Base-by-base conservation (phyloP, 2,888 invertebrate species). In the Heliconius sara region DNA sequence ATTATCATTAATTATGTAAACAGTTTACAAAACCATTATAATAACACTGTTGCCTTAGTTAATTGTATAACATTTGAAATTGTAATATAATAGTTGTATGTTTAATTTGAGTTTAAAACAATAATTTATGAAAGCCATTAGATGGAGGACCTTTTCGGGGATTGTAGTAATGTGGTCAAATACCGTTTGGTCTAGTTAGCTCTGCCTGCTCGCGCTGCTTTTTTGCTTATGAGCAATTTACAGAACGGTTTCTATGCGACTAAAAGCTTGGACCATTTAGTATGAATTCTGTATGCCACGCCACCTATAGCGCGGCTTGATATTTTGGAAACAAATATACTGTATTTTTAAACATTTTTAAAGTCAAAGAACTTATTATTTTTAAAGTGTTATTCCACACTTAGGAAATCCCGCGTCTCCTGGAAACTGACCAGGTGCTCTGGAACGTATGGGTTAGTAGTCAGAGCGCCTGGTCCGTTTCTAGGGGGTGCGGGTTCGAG, bases 151-250 rank as follows among this genome's bases (percentile, higher is more conserved):
- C 77, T 79, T 81, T 79, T 73, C 76, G 80, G 79, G 79, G 84
- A 84, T 86, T 87, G 85, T 86, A 87, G 84, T 87, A 86, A 86
- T 86, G 86, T 85, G 86, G 86, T 84, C 84, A 85, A 88, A 90
- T 89, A 89, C 88, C 89, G 83, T 79, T 82, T 86, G 85, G 86
- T 88, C 91, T 92, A 91, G 89, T 84, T 85, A 87, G 90, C 90
- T 89, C 89, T 27, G 2, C 27, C 89, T 89, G 86, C 89, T 87
- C 87, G 27, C 27, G 27, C 27, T 27, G 27, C 27, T 27, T 27
- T 27, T 86, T 83, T 87, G 89, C 88, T 92, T 92, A 90, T 90
- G 86, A 89, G 88, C 90, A 90, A 91, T 92, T 93, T 91, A 89
- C 87, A 86, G 85, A 89, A 90, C 89, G 87, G 89, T 89, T 89